Evolutionary conservation across 2,113 vertebrate species (phyloP).

Genomic region (Calidris pygmaea): DNA sequence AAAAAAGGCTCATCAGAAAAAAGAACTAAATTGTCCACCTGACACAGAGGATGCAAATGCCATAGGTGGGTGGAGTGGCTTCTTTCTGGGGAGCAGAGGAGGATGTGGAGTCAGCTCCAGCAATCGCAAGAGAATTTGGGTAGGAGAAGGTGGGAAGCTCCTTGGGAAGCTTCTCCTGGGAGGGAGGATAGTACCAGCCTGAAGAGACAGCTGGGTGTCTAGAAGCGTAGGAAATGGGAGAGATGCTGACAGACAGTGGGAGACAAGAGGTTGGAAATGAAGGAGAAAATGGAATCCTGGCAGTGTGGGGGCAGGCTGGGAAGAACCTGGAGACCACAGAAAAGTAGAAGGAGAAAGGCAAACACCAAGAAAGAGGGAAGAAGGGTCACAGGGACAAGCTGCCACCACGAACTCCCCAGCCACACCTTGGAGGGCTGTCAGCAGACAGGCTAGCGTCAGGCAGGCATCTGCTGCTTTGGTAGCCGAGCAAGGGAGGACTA

Average conservation of each 20-base stretch:
- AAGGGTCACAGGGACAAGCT: background rate
- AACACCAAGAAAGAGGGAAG: background rate
- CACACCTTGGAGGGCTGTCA: background rate
- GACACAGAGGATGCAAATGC: background rate
- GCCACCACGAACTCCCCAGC: accelerated
- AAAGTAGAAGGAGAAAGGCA: background rate
- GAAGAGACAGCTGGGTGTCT: background rate
- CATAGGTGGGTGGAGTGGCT: background rate
- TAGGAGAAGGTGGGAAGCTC: background rate
- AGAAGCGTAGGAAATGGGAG: background rate
- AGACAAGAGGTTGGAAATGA: background rate
- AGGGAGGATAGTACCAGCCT: background rate
- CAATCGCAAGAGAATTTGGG: background rate
- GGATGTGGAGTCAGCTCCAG: background rate
- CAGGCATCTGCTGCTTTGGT: background rate
- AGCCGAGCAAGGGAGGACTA: background rate
- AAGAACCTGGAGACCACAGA: background rate
- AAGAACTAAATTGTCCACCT: background rate
- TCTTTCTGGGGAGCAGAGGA: background rate
- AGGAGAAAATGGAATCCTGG: background rate
- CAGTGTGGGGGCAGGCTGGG: background rate
- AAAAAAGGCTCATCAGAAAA: background rate
- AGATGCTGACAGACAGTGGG: background rate
- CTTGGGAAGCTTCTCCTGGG: background rate
- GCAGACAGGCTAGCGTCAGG: background rate